Evolutionary conservation across 2,888 invertebrate genomes (phyloP), one percentile per base, ranked within the genome.

Genomic region (Anticlea derivata): DNA sequence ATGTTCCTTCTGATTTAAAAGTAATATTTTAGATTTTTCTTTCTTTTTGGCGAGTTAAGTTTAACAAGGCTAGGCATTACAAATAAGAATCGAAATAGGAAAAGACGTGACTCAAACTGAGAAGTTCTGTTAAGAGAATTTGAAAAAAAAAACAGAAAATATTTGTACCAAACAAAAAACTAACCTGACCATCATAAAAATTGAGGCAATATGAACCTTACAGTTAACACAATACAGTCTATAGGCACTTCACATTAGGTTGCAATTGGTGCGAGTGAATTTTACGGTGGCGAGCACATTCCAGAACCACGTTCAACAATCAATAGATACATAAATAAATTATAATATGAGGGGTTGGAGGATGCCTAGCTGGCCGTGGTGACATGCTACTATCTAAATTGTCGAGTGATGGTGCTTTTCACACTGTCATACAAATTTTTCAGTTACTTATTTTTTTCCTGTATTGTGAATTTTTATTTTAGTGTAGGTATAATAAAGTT

Each of bases 261-360:
- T 56, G 53, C 50, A 47, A 50, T 48, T 40, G 33, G 61, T 61
- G 61, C 58, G 30, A 44, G 50, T 52, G 51, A 46, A 54, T 84
- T 82, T 80, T 80, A 71, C 71, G 76, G 85, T 86, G 87, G 79
- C 63, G 68, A 51, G 35, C 37, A 71, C 68, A 54, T 68, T 75
- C 39, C 35, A 13, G 10, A 40, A 51, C 12, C 51, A 54, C 27
- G 39, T 58, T 52, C 45, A 41, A 61, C 53, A 58, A 61, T 55
- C 53, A 60, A 44, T 40, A 39, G 47, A 58, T 43, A 81, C 76
- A 82, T 44, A 80, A 75, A 83, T 24, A 80, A 83, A 79, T 70
- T 71, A 62, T 66, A 66, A 75, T 78, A 86, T 84, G 86, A 81
- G 85, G 90, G 91, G 92, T 92, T 92, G 92, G 92, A 92, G 92